Conservation (phyloP, 2,797 vertebrate species). For the Pseudochirops corinnae region DNA sequence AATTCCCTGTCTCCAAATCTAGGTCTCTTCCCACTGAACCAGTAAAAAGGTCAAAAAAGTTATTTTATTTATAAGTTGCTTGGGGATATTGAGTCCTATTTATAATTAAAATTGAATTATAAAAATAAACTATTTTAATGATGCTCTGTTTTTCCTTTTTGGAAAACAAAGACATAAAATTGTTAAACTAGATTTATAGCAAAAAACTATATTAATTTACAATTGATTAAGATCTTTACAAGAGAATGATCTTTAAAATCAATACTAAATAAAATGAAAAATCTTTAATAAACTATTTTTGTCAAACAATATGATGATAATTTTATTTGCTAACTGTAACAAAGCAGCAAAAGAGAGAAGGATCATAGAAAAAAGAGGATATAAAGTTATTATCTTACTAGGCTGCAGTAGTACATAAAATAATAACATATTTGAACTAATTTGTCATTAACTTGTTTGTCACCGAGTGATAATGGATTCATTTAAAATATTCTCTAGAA, state of each 20-base stretch:
- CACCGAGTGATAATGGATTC: background rate
- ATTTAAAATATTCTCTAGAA: background rate
- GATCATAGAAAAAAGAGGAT: background rate
- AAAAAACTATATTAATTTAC: background rate
- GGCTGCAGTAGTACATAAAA: background rate
- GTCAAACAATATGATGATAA: background rate
- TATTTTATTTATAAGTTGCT: background rate
- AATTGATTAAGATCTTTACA: background rate
- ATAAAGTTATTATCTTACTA: background rate
- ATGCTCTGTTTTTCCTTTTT: background rate
- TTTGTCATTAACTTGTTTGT: background rate
- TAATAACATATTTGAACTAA: background rate
- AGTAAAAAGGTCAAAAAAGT: background rate
- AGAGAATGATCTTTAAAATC: background rate
- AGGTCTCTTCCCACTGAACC: background rate
- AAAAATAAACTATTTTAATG: background rate
- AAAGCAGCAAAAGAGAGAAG: background rate
- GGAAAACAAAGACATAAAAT: background rate
- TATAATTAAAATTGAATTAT: background rate
- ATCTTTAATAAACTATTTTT: background rate
- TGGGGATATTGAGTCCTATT: background rate
- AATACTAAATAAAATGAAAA: background rate
- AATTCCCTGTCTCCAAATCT: background rate
- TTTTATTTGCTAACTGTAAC: background rate
- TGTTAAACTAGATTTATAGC: background rate